phyloP scores from a whole-genome alignment of 2,797 vertebrate species.

The Pteronotus mesoamericanus region DNA sequence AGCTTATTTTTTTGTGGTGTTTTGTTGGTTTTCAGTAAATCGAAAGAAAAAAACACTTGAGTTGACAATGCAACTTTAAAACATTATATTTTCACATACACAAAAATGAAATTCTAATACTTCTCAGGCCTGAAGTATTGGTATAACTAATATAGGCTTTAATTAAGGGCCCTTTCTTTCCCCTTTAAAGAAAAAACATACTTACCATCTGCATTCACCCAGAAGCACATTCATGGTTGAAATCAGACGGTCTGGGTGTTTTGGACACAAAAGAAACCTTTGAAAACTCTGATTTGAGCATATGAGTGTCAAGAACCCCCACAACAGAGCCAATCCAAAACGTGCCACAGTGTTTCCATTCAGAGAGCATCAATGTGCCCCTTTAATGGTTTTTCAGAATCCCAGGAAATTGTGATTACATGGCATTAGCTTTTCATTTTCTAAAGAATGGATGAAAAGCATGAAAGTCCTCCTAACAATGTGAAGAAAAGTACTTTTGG shows the following conservation, averaged over 20 bases:
- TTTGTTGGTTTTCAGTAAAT: neutral
- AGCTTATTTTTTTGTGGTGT: neutral
- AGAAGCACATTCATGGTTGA: conserved; percentile 67
- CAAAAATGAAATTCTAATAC: neutral
- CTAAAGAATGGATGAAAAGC: conserved; percentile 79
- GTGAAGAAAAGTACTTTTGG: conserved; percentile 77
- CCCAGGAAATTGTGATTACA: conserved; percentile 82
- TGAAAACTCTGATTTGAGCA: conserved; percentile 76
- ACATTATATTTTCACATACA: neutral
- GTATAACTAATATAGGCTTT: conserved; percentile 16
- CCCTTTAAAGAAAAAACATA: neutral
- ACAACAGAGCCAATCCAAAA: conserved; percentile 77
- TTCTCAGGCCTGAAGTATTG: neutral
- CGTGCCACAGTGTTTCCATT: conserved; percentile 79
- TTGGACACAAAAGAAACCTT: conserved; percentile 79
- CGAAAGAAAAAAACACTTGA: neutral
- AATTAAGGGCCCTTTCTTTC: neutral
- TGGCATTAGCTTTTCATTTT: conserved; percentile 80
- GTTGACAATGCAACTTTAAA: neutral
- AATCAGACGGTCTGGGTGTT: conserved; percentile 78
- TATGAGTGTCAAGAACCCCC: conserved; percentile 77
- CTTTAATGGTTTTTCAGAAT: conserved; percentile 80
- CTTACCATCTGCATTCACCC: conserved; percentile 72
- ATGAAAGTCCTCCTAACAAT: conserved; percentile 75
- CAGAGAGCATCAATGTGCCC: conserved; percentile 81